phyloP scores from a whole-genome alignment of 2,797 vertebrate genomes.

The Sebastes hopkinsi region DNA sequence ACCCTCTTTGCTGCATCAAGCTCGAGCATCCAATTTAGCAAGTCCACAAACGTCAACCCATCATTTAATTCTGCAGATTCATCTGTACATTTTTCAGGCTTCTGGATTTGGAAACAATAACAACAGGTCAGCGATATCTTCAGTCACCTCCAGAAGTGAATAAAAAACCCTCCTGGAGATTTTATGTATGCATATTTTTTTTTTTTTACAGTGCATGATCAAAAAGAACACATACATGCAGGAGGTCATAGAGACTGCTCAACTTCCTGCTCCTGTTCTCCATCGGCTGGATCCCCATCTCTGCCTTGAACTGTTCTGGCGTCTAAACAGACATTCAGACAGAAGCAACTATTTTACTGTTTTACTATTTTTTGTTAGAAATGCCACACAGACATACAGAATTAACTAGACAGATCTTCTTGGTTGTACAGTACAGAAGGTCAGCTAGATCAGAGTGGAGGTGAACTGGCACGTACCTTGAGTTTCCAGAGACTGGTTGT shows the following conservation, averaged over 20 bases:
- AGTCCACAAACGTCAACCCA: background rate
- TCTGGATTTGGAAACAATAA: background rate
- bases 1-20: background rate
- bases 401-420: background rate
- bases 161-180: background rate
- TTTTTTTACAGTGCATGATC: background rate
- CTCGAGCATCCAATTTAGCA: background rate
- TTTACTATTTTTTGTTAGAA: too few relatives aligned
- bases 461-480: background rate
- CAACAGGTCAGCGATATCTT: background rate
- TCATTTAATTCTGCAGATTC: background rate
- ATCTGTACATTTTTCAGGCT: background rate
- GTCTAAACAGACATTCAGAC: conserved; percentile 1
- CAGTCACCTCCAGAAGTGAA: background rate
- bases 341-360: background rate
- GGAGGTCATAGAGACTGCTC: background rate
- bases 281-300: background rate
- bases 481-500: background rate
- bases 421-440: background rate
- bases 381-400: background rate
- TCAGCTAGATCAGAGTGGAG: background rate
- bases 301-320: background rate
- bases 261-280: background rate
- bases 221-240: background rate
- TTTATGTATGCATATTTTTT: background rate